A percentile compares a stretch with the other conserved stretches of the same genome.
These are phyloP conservation scores for Philhelius pedissequus DNA, from an alignment of 2,888 invertebrate genomes.

Conservation along the genomic window DNA sequence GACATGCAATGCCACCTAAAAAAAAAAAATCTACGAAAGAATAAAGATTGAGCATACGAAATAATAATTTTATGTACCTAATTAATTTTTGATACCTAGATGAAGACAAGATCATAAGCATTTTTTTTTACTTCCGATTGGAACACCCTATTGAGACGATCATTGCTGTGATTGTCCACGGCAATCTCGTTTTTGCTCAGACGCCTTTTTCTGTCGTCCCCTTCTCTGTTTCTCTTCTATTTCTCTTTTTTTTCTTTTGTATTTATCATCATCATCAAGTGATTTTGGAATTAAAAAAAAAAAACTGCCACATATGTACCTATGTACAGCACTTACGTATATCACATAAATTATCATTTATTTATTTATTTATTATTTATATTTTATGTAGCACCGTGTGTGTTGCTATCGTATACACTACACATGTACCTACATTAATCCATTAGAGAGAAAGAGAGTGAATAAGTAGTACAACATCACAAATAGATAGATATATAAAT, in stretches of 20 bases:
- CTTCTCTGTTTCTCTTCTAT: conserved; percentile 2
- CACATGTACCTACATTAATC: not conserved
- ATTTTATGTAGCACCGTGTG: conserved; percentile 34
- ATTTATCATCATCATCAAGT: conserved; percentile 46
- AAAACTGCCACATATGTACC: conserved; percentile 58
- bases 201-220: conserved; percentile 6
- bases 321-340: conserved; percentile 19
- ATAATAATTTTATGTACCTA: too few species aligned
- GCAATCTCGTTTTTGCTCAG: conserved; percentile 52
- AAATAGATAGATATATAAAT: conserved; percentile 15
- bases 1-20: too few species aligned
- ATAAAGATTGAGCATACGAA: too few species aligned
- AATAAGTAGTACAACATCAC: conserved; percentile 32
- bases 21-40: too few species aligned
- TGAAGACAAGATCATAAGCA: too few species aligned
- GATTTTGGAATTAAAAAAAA: conserved; percentile 41
- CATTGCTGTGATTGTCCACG: conserved; percentile 51
- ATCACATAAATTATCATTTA: conserved; percentile 50
- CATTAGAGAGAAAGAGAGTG: conserved; percentile 8
- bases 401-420: conserved; percentile 3
- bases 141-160: conserved; percentile 22
- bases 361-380: conserved; percentile 51
- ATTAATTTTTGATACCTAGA: too few species aligned
- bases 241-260: conserved; percentile 10
- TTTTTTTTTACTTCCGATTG: not conserved